phyloP scores from a whole-genome alignment of 2,113 vertebrate species.

The Megalops atlanticus region DNA sequence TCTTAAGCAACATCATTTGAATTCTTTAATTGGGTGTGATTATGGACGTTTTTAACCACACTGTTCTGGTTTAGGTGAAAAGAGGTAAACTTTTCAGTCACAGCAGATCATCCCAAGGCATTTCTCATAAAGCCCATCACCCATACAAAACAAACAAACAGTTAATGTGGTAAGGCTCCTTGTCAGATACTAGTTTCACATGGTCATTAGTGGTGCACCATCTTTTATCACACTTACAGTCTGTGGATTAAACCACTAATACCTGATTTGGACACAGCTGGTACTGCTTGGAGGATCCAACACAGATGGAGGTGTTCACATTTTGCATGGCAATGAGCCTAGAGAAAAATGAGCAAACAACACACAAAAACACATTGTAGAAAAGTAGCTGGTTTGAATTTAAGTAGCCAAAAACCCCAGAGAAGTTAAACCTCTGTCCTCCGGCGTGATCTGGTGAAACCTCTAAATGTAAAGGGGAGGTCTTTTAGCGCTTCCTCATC shows the following conservation, averaged over 20 bases:
- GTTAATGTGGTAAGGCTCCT: neutral
- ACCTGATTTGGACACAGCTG: constrained; percentile 84
- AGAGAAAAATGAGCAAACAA: constrained; percentile 40
- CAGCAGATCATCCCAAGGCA: too few species aligned
- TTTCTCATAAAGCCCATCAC: too few species aligned
- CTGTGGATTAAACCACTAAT: constrained; percentile 26
- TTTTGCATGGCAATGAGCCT: constrained; percentile 77
- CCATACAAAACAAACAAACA: neutral
- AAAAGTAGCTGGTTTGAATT: neutral
- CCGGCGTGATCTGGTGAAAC: neutral
- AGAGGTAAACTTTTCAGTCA: too few species aligned
- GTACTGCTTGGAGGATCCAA: constrained; percentile 76
- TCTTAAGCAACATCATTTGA: too few species aligned
- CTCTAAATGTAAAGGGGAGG: neutral
- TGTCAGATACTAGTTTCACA: too few species aligned
- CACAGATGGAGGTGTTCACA: constrained; percentile 73
- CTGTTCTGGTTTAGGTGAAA: too few species aligned
- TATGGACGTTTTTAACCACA: too few species aligned
- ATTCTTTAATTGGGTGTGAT: too few species aligned
- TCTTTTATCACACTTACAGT: neutral
- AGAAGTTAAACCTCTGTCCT: neutral
- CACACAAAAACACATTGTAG: neutral
- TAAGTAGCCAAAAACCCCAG: constrained; percentile 1
- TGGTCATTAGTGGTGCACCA: neutral
- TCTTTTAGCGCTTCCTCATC: neutral